phyloP scores from a whole-genome alignment of 2,113 vertebrate genomes.

The Carassius gibelio region DNA sequence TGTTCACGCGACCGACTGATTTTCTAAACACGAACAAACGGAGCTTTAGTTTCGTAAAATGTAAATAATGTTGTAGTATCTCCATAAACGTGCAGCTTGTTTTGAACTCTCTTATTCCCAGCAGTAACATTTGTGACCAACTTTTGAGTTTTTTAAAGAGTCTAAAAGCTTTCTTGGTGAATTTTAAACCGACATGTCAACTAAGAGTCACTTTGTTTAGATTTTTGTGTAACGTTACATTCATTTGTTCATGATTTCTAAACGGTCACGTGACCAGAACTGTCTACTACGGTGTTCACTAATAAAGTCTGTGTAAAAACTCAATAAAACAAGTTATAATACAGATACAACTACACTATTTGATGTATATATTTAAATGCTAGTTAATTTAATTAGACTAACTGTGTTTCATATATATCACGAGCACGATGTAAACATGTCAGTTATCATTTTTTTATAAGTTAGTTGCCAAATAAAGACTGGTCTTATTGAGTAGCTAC shows the following conservation, averaged over 20 bases:
- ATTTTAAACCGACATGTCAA: background rate
- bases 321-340: too few species aligned
- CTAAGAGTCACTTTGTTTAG: background rate
- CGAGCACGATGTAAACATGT: background rate
- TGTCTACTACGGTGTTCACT: background rate
- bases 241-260: background rate
- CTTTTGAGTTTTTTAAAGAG: background rate
- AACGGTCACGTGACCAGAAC: background rate
- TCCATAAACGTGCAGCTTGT: background rate
- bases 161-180: background rate
- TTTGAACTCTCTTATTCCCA: background rate
- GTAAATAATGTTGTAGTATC: background rate
- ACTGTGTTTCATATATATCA: background rate
- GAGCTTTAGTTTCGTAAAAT: background rate
- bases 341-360: background rate
- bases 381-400: background rate
- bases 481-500: too few species aligned
- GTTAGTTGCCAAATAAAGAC: too few species aligned
- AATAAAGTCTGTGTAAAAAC: too few species aligned
- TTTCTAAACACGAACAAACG: background rate
- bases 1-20: background rate
- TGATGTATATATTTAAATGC: background rate
- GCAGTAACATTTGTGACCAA: background rate
- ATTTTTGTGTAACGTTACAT: background rate
- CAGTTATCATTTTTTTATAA: too few species aligned